Base-by-base conservation (phyloP, 2,888 invertebrate species). In the Lasioglossum vierecki region DNA sequence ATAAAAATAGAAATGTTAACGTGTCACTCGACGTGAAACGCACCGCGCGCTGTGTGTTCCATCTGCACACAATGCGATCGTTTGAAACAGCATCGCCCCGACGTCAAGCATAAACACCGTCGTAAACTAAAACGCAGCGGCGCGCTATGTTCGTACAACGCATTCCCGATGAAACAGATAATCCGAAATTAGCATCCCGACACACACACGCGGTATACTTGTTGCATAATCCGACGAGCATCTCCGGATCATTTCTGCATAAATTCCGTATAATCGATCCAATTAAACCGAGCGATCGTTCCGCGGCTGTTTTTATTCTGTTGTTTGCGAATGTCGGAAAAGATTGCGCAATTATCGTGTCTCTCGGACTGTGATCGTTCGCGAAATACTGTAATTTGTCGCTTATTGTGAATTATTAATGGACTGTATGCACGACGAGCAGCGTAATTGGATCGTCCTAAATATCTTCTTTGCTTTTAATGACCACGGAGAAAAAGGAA, bases 171-270 rank as follows among this genome's bases (percentile, higher is more conserved):
- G 72, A 44, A 72, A 57, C 66, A 53, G 83, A 72, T 76, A 68
- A 35, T 60, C n/a, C 26, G 60, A 68, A 76, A 80, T 80, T 76
- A 80, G 66, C 76, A 83, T 68, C 22, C 22, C 26, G 18, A 44
- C 63, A 44, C 63, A 44, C 63, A 35, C 35, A 35, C 35, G 26
- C 63, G 3, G 53, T 39, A 46, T 4, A 46, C 57, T 57, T 2
- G 46, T 83, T 83, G 76, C 66, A 66, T 73, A 83, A 83, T 72
- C 57, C 44, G 22, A n/a, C 53, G 35, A 53, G 53, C 44, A 80
- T 76, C 80, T 66, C 44, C 44, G 5, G 18, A 53, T 71, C 49
- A 63, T 76, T 76, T 53, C 72, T 44, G 35, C 49, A 35, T 41
- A 75, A 63, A 79, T 53, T 49, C 26, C 71, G 39, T 60, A 35